Base-by-base conservation (phyloP, 2,888 invertebrate species). In the Phorcus lineatus region DNA sequence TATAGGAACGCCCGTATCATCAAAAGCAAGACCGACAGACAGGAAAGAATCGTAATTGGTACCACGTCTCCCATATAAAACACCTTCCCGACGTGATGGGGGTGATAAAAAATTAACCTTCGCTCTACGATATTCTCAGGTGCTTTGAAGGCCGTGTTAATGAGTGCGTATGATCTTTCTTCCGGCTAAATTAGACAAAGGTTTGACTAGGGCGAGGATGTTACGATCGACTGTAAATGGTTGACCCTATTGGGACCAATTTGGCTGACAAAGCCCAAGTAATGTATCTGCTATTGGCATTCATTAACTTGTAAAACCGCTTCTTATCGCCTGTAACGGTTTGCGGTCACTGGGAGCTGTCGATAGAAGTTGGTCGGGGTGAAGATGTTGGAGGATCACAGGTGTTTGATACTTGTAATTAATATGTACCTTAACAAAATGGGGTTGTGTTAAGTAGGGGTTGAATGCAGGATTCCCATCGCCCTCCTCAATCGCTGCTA, bases 131-230 rank as follows among this genome's bases (percentile, higher is more conserved):
- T 62, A 62, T 62, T 28, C 62, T 13, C 24, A 28, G 62, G 16
- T 24, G 28, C 62, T 62, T 62, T 62, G 62, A 62, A 28, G 28
- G 28, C 16, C 16, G 28, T 28, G 62, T 62, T 62, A 62, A 62
- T 62, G 62, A 62, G 62, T 62, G 62, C 62, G 62, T 28, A 22
- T 62, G 62, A 62, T 62, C 62, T 62, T 17, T 62, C 16, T 62
- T 28, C 28, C n/a, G 62, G 62, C 17, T 62, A 28, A 62, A 62
- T 62, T 62, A 62, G 28, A 62, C 47, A 62, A 62, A 28, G 62
- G 28, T 28, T 62, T 62, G 22, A 17, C 28, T 17, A 62, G 28
- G 62, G 62, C 24, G 13, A 62, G 17, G 16, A 62, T 24, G 62
- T 28, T 28, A 28, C 2, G 28, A 16, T 28, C 28, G 62, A 24